These are phyloP conservation scores for Lepisosteus osseus DNA, from an alignment of 2,113 vertebrate species.

Conservation along the genomic window DNA sequence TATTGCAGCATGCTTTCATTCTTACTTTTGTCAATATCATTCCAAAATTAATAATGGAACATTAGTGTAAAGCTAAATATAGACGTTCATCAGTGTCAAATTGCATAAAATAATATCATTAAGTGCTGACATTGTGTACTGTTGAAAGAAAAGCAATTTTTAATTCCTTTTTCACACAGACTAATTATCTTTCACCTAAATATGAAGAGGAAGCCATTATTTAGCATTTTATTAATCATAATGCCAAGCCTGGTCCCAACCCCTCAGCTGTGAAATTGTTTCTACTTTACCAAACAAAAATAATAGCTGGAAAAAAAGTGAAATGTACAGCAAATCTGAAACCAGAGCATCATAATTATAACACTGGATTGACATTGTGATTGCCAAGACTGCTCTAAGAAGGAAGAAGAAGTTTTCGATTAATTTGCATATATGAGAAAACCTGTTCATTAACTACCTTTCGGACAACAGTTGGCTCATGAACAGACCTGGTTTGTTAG, in stretches of 20 bases:
- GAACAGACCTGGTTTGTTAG: no score
- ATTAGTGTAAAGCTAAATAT: no score
- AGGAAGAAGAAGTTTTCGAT: neutral
- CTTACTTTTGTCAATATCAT: no score
- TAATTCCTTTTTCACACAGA: slow-evolving; percentile 8
- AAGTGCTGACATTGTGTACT: slow-evolving; percentile 53
- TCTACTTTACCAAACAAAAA: slow-evolving; percentile 29
- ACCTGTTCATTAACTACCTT: neutral
- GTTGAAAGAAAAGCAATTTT: slow-evolving; percentile 42
- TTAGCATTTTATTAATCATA: slow-evolving; percentile 21
- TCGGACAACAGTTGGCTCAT: neutral
- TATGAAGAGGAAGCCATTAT: neutral
- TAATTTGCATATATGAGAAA: slow-evolving; percentile 5
- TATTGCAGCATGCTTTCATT: no score
- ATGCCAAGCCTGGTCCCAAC: slow-evolving; percentile 10
- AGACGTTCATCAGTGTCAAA: no score
- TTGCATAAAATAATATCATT: slow-evolving; percentile 52
- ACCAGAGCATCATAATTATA: neutral
- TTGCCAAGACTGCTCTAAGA: slow-evolving; percentile 10
- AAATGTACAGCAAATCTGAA: neutral
- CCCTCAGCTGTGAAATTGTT: slow-evolving; percentile 31
- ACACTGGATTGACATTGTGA: neutral
- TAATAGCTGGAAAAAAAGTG: slow-evolving; percentile 14
- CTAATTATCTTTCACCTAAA: neutral
- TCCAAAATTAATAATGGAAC: no score